Conservation (phyloP, 2,888 invertebrate genomes). For the Nasonovia ribisnigri region DNA sequence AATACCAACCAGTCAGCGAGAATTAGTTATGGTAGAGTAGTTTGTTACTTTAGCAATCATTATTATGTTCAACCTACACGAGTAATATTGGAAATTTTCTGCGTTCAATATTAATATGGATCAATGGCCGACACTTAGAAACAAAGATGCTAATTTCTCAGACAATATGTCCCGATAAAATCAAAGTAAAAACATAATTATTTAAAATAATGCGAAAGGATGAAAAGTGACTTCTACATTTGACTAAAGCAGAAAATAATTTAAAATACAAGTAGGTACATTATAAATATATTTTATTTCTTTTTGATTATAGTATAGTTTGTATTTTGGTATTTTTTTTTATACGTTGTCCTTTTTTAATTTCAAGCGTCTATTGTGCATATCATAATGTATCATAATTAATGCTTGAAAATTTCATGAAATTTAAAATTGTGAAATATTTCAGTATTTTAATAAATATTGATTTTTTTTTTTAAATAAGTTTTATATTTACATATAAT, state of each 20-base stretch:
- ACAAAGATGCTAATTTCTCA: slow-evolving; percentile 17
- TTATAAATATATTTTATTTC: not conserved
- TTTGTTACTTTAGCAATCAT: slow-evolving; percentile 33
- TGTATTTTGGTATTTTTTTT: not conserved
- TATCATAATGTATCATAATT: not conserved
- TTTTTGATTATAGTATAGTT: not conserved
- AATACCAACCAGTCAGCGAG: slow-evolving; percentile 23
- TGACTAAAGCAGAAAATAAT: not conserved
- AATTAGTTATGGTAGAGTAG: slow-evolving; percentile 46
- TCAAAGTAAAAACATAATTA: not conserved
- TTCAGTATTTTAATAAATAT: too few relatives aligned
- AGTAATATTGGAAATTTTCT: slow-evolving; percentile 4
- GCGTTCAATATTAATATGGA: slow-evolving; percentile 18
- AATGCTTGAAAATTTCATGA: too few relatives aligned
- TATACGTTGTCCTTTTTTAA: not conserved
- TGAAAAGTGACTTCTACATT: not conserved
- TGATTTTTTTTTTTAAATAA: too few relatives aligned
- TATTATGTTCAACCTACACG: not conserved
- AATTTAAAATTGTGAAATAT: too few relatives aligned
- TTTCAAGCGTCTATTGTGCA: not conserved
- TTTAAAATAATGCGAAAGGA: not conserved
- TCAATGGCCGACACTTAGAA: not conserved
- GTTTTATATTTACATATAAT: too few relatives aligned
- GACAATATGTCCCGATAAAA: not conserved
- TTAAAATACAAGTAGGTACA: not conserved